phyloP scores from a whole-genome alignment of 2,888 invertebrate species.

The Plusia festucae region DNA sequence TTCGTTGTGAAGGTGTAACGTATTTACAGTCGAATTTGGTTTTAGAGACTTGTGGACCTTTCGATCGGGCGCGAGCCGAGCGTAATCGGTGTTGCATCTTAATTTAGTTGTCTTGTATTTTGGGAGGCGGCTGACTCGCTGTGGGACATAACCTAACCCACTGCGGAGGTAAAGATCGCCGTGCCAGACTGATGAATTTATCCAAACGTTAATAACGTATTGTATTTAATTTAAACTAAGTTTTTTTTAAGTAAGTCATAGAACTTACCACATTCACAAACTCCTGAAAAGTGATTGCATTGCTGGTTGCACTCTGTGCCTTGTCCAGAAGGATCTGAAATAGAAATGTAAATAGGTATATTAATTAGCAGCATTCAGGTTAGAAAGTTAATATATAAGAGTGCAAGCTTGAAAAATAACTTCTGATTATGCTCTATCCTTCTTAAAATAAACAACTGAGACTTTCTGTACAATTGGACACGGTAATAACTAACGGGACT shows the following conservation, averaged over 20 bases:
- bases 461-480: too few species aligned
- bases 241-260: constrained; percentile 65
- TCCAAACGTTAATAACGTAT: constrained; percentile 71
- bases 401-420: too few species aligned
- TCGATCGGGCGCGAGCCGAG: constrained; percentile 70
- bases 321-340: constrained; percentile 91
- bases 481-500: too few species aligned
- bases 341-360: constrained; percentile 13
- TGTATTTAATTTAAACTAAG: constrained; percentile 60
- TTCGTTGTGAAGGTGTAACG: constrained; percentile 56
- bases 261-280: constrained; percentile 98
- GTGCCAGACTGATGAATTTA: constrained; percentile 67
- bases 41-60: constrained; percentile 68
- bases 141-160: constrained; percentile 77
- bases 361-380: too few species aligned
- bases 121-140: constrained; percentile 74
- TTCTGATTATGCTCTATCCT: too few species aligned
- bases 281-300: constrained; percentile 97
- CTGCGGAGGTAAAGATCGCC: constrained; percentile 73
- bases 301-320: constrained; percentile 91
- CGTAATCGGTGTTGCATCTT: constrained; percentile 88
- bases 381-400: too few species aligned
- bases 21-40: constrained; percentile 50
- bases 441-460: too few species aligned
- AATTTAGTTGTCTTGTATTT: constrained; percentile 88